Percentiles rank a stretch among this genome's conserved stretches.
phyloP scores from a whole-genome alignment of 2,113 vertebrate species.

The Piaya cayana region DNA sequence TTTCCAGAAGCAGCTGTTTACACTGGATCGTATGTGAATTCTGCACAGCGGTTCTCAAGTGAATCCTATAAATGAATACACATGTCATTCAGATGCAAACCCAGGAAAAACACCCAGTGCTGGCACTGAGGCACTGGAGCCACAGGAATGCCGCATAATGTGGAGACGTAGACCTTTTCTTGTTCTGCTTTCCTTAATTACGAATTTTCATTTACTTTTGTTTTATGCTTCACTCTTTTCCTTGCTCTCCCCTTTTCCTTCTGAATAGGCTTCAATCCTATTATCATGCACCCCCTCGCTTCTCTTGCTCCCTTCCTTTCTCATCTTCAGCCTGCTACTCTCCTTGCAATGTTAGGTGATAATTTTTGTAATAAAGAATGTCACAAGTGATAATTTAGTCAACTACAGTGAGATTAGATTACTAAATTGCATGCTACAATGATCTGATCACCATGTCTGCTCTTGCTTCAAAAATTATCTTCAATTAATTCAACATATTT shows the following conservation, averaged over 20 bases:
- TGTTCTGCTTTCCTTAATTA: not conserved
- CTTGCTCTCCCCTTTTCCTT: not conserved
- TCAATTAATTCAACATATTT: not conserved
- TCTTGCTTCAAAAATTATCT: not conserved
- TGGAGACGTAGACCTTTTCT: not conserved
- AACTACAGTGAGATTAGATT: not conserved
- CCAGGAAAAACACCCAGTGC: not conserved
- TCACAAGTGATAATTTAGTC: not conserved
- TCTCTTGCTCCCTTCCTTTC: not conserved
- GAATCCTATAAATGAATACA: not conserved
- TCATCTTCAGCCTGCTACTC: not conserved
- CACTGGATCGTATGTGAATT: not conserved
- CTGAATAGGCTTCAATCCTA: not conserved
- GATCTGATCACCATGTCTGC: not conserved
- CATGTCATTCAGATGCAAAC: not conserved
- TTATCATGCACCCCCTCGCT: not conserved
- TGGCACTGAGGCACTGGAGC: not conserved
- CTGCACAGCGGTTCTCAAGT: accelerated
- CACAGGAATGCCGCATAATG: not conserved
- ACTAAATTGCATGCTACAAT: not conserved
- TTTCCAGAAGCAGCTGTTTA: not conserved
- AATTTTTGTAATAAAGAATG: not conserved
- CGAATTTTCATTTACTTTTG: not conserved
- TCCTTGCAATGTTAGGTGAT: not conserved
- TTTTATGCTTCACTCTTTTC: not conserved